Percentiles rank a stretch among this genome's conserved stretches.
Conservation (phyloP, 2,888 invertebrate genomes). For the Griposia aprilina region DNA sequence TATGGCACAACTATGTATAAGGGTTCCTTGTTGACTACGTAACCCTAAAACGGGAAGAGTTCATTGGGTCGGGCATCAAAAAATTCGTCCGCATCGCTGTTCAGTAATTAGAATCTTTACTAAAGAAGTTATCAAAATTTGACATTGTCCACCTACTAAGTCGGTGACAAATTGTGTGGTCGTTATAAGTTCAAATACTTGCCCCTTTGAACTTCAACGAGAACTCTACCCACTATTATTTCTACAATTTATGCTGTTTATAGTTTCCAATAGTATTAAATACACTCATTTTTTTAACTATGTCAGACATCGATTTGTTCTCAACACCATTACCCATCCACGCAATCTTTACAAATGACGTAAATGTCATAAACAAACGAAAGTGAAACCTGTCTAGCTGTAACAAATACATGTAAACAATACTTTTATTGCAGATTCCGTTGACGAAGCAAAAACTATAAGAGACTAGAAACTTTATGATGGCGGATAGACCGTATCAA, state of each 20-base stretch:
- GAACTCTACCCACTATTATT: not conserved
- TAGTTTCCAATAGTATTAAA: slow-evolving; percentile 2
- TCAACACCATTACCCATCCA: not conserved
- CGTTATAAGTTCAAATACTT: slow-evolving; percentile 18
- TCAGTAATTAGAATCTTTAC: not conserved
- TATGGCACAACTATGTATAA: too few relatives aligned
- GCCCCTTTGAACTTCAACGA: slow-evolving; percentile 5
- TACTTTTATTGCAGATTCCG: slow-evolving; percentile 58
- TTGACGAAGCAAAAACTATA: slow-evolving; percentile 47
- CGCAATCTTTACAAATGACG: slow-evolving; percentile 42
- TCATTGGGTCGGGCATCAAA: too few relatives aligned
- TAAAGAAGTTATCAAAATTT: not conserved
- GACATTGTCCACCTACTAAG: slow-evolving; percentile 5
- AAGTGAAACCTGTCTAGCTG: slow-evolving; percentile 60
- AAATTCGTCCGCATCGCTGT: too few relatives aligned
- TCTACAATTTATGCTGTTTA: not conserved
- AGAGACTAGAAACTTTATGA: slow-evolving; percentile 54
- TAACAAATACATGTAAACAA: slow-evolving; percentile 40
- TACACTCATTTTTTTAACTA: not conserved
- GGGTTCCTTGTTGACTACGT: too few relatives aligned
- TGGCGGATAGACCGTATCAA: slow-evolving; percentile 47
- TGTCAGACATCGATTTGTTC: not conserved
- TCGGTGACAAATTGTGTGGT: slow-evolving; percentile 3
- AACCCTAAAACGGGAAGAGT: too few relatives aligned
- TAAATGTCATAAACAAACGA: slow-evolving; percentile 53